Conservation (phyloP, 1,140 invertebrate species). For the Paraescarpia echinospica region DNA sequence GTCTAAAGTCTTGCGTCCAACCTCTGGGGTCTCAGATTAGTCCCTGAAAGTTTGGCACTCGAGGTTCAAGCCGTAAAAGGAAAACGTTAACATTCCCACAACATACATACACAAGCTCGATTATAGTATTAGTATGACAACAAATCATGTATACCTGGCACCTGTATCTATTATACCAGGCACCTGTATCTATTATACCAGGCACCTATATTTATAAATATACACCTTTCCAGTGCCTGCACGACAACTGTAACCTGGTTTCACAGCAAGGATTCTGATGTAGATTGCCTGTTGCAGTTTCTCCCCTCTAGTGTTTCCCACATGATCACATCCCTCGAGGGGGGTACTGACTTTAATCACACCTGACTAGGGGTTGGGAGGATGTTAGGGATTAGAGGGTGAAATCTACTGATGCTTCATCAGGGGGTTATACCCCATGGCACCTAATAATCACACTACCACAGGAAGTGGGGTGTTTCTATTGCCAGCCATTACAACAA, state of each 20-base stretch:
- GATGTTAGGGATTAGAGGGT: neutral
- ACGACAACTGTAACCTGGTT: neutral
- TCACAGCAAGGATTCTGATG: neutral
- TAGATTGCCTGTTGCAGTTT: neutral
- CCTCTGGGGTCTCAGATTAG: too few relatives aligned
- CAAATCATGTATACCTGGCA: too few relatives aligned
- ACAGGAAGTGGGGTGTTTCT: neutral
- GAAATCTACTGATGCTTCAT: neutral
- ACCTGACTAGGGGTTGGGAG: neutral
- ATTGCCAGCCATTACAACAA: neutral
- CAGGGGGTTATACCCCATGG: neutral
- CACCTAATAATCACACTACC: neutral
- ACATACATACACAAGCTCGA: too few relatives aligned
- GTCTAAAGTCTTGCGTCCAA: too few relatives aligned
- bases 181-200: too few relatives aligned
- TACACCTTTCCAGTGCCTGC: neutral
- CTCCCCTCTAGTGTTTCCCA: neutral
- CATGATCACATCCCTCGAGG: neutral
- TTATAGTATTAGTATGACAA: too few relatives aligned
- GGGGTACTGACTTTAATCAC: neutral
- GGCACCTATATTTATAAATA: too few relatives aligned
- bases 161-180: too few relatives aligned
- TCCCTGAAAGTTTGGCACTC: too few relatives aligned
- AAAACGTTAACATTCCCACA: too few relatives aligned
- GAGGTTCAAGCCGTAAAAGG: too few relatives aligned